Evolutionary conservation across 2,888 invertebrate genomes (phyloP).

Genomic region (Drosophila kanekoi): DNA sequence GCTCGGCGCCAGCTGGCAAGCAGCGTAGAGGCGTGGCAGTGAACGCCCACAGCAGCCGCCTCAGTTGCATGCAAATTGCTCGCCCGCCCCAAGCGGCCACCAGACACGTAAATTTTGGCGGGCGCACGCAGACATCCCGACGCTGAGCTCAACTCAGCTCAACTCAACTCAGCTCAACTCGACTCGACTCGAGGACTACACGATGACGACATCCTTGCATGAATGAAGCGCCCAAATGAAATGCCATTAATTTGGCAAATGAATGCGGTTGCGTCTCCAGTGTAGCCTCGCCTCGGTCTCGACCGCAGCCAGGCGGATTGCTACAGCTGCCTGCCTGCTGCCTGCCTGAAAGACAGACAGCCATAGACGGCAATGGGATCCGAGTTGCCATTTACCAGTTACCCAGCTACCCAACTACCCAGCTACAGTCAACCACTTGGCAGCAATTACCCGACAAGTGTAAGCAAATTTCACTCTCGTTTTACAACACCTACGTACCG

Average conservation of each 20-base stretch:
- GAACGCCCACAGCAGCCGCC: constrained; percentile 41
- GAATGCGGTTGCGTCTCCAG: constrained; percentile 74
- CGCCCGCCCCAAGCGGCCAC: constrained; percentile 63
- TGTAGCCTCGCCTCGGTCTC: constrained; percentile 24
- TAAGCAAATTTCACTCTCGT: constrained; percentile 69
- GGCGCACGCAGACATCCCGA: constrained; percentile 62
- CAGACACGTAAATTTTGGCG: constrained; percentile 80
- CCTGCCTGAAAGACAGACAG: constrained; percentile 16
- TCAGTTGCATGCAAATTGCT: constrained; percentile 60
- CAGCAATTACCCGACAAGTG: constrained; percentile 78
- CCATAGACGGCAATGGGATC: neutral
- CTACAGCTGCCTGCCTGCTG: constrained; percentile 16
- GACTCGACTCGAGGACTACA: constrained; percentile 11
- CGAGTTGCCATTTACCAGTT: constrained; percentile 12
- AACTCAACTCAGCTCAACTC: neutral
- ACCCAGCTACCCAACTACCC: neutral
- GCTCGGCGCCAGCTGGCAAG: constrained; percentile 69
- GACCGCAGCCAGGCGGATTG: constrained; percentile 36
- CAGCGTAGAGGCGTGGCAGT: constrained; percentile 30
- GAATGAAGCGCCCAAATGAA: constrained; percentile 80
- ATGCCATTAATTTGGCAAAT: constrained; percentile 82
- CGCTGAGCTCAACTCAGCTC: constrained; percentile 10
- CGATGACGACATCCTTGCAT: constrained; percentile 75
- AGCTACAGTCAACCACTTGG: constrained; percentile 49
- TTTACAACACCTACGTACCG: neutral